Base-by-base conservation (phyloP, 1,140 invertebrate genomes). In the Monomorium pharaonis region DNA sequence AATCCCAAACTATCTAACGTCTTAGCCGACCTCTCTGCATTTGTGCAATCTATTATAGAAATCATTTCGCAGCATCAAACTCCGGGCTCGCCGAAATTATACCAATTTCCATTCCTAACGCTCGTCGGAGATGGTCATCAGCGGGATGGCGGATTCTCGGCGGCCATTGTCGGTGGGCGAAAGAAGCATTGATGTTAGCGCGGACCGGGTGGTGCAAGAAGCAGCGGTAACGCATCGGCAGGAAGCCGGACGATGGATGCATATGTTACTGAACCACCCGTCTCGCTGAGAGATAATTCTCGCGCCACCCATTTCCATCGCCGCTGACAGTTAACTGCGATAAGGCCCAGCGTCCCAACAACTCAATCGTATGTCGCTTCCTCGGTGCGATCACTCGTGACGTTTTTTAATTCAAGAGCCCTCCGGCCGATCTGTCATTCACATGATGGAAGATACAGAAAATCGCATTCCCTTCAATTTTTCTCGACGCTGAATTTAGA, bases 161-260 rank as follows among this genome's bases (percentile, higher is more conserved):
- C 44, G 56, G 37, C 42, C 51, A 74, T 72, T 83, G 78, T 88
- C 76, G 56, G 16, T 33, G 24, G 54, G 63, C 72, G 85, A 91
- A 91, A 60, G 65, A 56, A 62, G 80, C 89, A 81, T 86, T 91
- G 90, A 92, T 92, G 89, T 56, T 63, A 7, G 58, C 51, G 27
- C 16, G 21, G 42, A 60, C 65, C 63, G 74, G 65, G 62, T 44
- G 65, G 51, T 56, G 77, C 86, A 87, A 91, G 90, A 91, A 91
- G 81, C 75, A 56, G 21, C 16, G 77, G 87, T 92, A 91, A 92
- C 69, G 87, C 89, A 88, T 92, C 89, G 88, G 77, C 86, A 88
- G 90, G 87, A 92, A 91, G 81, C 80, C 76, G 54, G 69, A 42
- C 86, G 88, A 91, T 91, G 85, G 88, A 58, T 86, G 90, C 89